Evolutionary conservation across 2,113 vertebrate genomes (phyloP).

Genomic region (Podarcis muralis): DNA sequence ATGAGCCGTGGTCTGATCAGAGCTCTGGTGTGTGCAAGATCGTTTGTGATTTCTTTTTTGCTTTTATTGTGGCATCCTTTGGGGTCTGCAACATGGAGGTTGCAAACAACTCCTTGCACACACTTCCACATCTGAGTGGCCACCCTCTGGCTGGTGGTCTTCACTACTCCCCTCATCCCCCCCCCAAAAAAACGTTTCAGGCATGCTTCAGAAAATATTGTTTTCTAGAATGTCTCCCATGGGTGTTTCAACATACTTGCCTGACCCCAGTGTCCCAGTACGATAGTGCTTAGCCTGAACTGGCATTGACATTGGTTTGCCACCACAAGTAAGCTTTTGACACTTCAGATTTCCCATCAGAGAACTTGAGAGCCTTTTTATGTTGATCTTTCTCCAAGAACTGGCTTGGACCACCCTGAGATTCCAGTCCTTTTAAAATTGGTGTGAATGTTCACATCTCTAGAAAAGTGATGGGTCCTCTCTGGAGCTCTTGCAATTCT

Average conservation of each 20-base stretch:
- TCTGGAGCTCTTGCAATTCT: not conserved
- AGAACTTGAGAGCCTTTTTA: not conserved
- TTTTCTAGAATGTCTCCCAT: not conserved
- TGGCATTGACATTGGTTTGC: not conserved
- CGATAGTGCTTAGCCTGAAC: not conserved
- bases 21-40: not conserved
- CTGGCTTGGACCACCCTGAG: no score
- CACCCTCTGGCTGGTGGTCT: not conserved
- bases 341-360: not conserved
- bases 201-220: not conserved
- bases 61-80: not conserved
- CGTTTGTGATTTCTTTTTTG: not conserved
- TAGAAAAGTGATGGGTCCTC: accelerated
- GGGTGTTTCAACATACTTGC: not conserved
- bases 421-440: not conserved
- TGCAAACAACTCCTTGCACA: not conserved
- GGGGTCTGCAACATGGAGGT: not conserved
- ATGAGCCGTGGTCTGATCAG: not conserved
- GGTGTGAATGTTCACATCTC: accelerated
- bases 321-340: not conserved
- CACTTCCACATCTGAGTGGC: not conserved
- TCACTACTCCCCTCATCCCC: not conserved
- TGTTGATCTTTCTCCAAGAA: not conserved
- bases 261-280: not conserved
- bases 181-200: not conserved